Evolutionary conservation across 2,888 invertebrate genomes (phyloP).

Genomic region (Synanthedon formicaeformis): DNA sequence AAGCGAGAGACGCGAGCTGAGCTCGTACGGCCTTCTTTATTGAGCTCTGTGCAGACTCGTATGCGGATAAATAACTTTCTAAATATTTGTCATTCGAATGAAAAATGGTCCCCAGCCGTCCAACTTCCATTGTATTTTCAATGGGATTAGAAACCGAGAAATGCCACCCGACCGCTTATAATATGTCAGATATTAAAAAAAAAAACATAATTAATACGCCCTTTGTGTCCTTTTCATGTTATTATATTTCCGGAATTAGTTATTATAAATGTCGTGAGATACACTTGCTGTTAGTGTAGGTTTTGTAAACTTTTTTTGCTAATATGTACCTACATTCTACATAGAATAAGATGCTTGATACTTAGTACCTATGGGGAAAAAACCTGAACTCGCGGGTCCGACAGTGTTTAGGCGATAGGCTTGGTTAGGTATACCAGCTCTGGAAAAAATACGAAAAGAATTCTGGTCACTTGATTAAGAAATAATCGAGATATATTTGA

Average conservation of each 20-base stretch:
- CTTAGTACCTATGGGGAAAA: no score
- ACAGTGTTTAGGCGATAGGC: no score
- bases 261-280: background rate
- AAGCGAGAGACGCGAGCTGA: constrained; percentile 34
- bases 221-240: constrained; percentile 33
- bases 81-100: constrained; percentile 67
- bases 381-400: no score
- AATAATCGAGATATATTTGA: no score
- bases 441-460: no score
- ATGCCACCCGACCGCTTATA: constrained; percentile 49
- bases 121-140: constrained; percentile 47
- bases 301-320: background rate
- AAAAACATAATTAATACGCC: constrained; percentile 42
- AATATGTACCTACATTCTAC: no score
- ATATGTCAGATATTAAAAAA: constrained; percentile 32
- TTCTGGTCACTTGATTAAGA: no score
- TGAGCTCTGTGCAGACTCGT: constrained; percentile 44
- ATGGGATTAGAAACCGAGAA: constrained; percentile 64
- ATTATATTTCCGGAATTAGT: constrained; percentile 34
- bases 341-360: no score
- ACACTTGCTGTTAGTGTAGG: constrained; percentile 10
- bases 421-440: no score
- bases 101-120: constrained; percentile 54
- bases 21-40: constrained; percentile 46
- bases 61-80: constrained; percentile 64